Conservation (phyloP, 2,888 invertebrate genomes). For the Ophraella communa region DNA sequence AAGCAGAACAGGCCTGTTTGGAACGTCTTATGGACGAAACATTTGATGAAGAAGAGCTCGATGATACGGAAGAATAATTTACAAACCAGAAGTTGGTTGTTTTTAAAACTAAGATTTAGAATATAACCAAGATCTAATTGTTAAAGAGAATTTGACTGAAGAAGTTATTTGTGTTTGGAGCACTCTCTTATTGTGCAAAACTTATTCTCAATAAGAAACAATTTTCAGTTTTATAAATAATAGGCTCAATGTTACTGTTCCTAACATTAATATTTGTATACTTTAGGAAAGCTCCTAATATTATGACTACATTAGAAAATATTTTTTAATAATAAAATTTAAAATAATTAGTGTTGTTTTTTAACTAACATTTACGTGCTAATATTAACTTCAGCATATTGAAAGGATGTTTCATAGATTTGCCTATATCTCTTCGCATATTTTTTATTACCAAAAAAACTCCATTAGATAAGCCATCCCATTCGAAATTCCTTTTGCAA, state of each 20-base stretch:
- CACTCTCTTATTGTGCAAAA: neutral
- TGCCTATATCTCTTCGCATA: neutral
- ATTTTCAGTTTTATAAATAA: neutral
- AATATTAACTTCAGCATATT: too few species aligned
- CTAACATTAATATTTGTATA: too few species aligned
- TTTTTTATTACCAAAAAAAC: constrained; percentile 4
- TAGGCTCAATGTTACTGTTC: too few species aligned
- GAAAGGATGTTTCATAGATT: neutral
- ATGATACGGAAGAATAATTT: neutral
- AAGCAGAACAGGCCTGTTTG: constrained; percentile 10
- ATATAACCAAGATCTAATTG: neutral
- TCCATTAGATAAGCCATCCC: constrained; percentile 8
- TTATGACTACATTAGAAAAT: too few species aligned
- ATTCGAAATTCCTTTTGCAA: constrained; percentile 10
- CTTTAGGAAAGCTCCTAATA: too few species aligned
- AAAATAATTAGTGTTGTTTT: too few species aligned
- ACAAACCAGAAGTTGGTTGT: neutral
- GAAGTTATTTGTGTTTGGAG: neutral
- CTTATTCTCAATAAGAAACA: neutral
- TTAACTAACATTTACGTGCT: too few species aligned
- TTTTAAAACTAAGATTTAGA: too few species aligned
- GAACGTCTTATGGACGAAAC: constrained; percentile 3
- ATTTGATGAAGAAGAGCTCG: neutral
- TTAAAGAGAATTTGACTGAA: neutral
- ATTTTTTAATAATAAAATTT: too few species aligned